Evolutionary conservation across 2,113 vertebrate species (phyloP).

Genomic region (Scolopax mira): DNA sequence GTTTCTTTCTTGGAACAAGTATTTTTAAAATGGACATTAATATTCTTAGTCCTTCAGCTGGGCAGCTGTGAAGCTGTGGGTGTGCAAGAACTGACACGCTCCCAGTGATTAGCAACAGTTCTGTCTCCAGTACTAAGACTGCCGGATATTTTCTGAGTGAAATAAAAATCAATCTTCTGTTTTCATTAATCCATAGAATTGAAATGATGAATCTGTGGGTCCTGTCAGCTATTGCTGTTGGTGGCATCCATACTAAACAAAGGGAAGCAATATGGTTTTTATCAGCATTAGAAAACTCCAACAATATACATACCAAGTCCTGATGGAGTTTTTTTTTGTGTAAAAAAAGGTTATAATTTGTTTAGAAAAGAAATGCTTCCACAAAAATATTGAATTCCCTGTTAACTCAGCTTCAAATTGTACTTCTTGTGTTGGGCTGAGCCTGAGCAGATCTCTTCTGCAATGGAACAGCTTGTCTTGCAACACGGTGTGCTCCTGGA

Average conservation of each 20-base stretch:
- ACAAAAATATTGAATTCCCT: background rate
- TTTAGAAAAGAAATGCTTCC: background rate
- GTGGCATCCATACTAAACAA: background rate
- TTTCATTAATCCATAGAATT: background rate
- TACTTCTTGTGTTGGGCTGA: background rate
- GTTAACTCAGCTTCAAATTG: background rate
- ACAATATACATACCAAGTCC: background rate
- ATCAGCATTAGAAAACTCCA: background rate
- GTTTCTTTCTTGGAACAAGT: background rate
- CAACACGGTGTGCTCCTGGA: background rate
- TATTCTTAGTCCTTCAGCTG: background rate
- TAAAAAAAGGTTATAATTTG: background rate
- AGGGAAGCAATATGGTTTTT: background rate
- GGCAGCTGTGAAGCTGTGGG: background rate
- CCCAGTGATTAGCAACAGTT: background rate
- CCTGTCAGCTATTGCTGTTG: background rate
- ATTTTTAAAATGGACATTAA: background rate
- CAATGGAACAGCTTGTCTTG: background rate
- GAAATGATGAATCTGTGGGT: background rate
- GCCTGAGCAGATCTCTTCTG: background rate
- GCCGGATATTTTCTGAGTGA: background rate
- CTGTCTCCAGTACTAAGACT: background rate
- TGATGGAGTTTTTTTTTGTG: background rate
- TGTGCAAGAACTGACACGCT: background rate
- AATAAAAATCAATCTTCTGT: background rate